Evolutionary conservation across 2,113 vertebrate species (phyloP).

Genomic region (Melanocharis versteri): DNA sequence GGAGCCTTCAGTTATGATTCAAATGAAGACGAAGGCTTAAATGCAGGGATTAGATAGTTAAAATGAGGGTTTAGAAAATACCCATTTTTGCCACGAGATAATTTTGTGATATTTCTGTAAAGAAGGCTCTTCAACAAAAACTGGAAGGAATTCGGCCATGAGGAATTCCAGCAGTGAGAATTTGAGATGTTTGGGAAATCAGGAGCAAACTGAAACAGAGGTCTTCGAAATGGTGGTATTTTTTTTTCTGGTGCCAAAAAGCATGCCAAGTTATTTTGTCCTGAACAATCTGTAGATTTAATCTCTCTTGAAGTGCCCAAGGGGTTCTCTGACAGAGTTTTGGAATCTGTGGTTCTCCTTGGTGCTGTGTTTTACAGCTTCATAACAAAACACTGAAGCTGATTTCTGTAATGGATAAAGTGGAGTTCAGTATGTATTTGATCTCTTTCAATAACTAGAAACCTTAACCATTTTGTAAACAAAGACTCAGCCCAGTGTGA

Average conservation of each 20-base stretch:
- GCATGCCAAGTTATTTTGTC: conserved; percentile 49
- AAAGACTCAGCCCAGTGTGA: conserved; percentile 1
- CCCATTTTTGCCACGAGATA: conserved; percentile 11
- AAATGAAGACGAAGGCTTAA: conserved; percentile 27
- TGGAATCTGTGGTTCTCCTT: conserved; percentile 45
- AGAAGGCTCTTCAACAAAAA: conserved; percentile 25
- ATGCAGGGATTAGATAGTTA: conserved; percentile 15
- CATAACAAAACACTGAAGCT: conserved; percentile 21
- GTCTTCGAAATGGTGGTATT: conserved; percentile 48
- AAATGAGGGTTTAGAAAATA: conserved; percentile 38
- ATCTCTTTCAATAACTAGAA: conserved; percentile 38
- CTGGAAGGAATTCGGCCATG: conserved; percentile 26
- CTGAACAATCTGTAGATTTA: conserved; percentile 61
- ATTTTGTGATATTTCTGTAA: conserved; percentile 33
- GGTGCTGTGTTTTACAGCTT: conserved; percentile 54
- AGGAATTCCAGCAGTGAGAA: conserved; percentile 57
- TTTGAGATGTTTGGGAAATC: conserved; percentile 65
- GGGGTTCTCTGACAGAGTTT: conserved; percentile 55
- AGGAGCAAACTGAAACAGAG: conserved; percentile 57
- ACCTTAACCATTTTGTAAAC: conserved; percentile 46
- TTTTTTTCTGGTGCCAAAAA: conserved; percentile 40
- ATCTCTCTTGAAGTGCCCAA: conserved; percentile 52
- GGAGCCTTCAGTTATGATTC: conserved; percentile 22
- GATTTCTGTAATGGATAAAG: conserved; percentile 14
- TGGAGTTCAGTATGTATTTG: conserved; percentile 23